These are phyloP conservation scores for Campoletis sonorensis DNA, from an alignment of 1,140 invertebrate genomes.

Conservation along the genomic window DNA sequence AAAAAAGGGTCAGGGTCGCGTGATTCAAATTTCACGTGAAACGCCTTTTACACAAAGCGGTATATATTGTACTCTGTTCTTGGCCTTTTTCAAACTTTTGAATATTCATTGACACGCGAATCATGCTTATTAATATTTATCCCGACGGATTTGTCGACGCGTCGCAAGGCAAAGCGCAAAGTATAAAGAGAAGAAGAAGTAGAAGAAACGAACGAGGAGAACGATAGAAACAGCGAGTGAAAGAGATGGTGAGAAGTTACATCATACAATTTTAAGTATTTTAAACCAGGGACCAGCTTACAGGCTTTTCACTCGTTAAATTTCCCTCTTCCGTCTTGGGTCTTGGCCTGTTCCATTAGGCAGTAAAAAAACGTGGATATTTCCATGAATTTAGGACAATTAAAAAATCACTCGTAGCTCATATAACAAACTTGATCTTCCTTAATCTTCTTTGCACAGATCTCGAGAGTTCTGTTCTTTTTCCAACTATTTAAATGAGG, in stretches of 20 bases:
- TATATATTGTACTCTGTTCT: constrained; percentile 13
- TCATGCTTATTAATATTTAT: constrained; percentile 64
- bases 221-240: neutral
- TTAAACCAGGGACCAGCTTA: constrained; percentile 46
- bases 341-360: constrained; percentile 15
- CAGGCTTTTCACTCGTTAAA: constrained; percentile 42
- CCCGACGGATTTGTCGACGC: constrained; percentile 52
- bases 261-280: constrained; percentile 32
- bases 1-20: too few relatives aligned
- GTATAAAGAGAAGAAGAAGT: neutral
- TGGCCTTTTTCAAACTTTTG: constrained; percentile 43
- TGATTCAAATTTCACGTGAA: neutral
- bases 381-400: neutral
- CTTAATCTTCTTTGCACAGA: too few relatives aligned
- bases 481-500: too few relatives aligned
- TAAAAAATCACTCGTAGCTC: too few relatives aligned
- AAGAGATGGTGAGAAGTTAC: neutral
- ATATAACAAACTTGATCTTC: too few relatives aligned
- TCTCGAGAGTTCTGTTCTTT: too few relatives aligned
- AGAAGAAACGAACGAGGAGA: constrained; percentile 45
- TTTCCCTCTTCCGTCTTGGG: too few relatives aligned
- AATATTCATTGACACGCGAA: constrained; percentile 64
- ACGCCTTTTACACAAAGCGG: neutral
- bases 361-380: constrained; percentile 24
- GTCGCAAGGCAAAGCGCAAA: neutral